Percentiles rank a stretch among this genome's conserved stretches.
Conservation (phyloP, 2,113 vertebrate species). For the Pelecanus crispus region DNA sequence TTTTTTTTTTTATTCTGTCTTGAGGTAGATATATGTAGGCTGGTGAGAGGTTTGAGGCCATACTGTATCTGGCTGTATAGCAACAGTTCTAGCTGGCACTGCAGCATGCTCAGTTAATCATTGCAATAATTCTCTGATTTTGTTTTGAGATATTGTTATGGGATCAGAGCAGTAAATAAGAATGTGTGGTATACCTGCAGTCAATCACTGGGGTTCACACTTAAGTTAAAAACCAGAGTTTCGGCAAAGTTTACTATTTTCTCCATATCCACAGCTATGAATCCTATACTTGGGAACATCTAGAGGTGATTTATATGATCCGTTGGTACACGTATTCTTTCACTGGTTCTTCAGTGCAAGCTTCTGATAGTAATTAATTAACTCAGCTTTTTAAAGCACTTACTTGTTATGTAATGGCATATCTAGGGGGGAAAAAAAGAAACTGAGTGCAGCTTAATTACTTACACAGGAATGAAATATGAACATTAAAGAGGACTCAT, state of each 20-base stretch:
- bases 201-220: not conserved
- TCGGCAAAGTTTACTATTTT: not conserved
- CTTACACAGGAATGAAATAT: not conserved
- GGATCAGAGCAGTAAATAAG: not conserved
- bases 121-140: not conserved
- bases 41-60: not conserved
- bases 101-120: not conserved
- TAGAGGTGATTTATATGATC: not conserved
- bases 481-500: not conserved
- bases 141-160: not conserved
- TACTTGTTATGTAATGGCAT: not conserved
- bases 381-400: not conserved
- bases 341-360: not conserved
- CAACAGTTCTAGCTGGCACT: not conserved
- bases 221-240: not conserved
- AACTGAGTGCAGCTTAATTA: not conserved
- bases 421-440: not conserved
- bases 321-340: not conserved
- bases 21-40: not conserved
- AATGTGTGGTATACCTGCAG: not conserved
- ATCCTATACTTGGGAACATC: not conserved
- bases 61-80: not conserved
- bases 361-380: not conserved
- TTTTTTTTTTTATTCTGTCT: not conserved
- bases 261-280: not conserved